These are phyloP conservation scores for Dasyprocta punctata DNA, from an alignment of 2,113 vertebrate genomes.

Conservation along the genomic window DNA sequence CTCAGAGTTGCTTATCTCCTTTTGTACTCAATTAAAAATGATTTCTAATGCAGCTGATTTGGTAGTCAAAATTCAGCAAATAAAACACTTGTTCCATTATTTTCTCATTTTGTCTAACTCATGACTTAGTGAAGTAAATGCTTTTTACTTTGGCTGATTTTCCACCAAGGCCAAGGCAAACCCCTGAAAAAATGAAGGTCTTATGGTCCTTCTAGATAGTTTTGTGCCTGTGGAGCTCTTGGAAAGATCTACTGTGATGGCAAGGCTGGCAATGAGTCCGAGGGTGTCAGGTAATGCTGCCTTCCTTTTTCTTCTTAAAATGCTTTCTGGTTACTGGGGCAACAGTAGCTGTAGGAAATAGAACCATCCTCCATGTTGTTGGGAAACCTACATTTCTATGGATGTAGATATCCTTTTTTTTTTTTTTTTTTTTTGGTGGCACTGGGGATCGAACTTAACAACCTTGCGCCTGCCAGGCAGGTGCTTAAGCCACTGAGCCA, in stretches of 20 bases:
- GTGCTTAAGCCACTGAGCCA: no score
- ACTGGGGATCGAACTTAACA: no score
- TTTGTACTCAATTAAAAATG: neutral
- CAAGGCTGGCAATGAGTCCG: neutral
- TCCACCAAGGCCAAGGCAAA: neutral
- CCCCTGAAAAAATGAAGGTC: neutral
- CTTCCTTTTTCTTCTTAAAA: neutral
- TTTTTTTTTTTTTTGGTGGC: no score
- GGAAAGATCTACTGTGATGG: neutral
- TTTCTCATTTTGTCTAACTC: neutral
- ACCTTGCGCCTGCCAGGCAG: no score
- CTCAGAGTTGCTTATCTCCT: neutral
- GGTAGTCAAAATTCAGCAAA: neutral
- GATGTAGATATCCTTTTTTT: neutral
- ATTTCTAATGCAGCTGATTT: neutral
- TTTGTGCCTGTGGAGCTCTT: neutral
- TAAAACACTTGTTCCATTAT: neutral
- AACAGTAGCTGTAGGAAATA: neutral
- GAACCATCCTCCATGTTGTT: neutral
- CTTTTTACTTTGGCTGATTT: conserved; percentile 7
- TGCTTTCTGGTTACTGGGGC: neutral
- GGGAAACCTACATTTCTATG: neutral
- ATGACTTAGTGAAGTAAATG: neutral
- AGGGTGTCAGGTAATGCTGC: neutral
- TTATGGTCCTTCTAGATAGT: neutral